Base-by-base conservation (phyloP, 2,113 vertebrate genomes). In the Rhegmatorhina hoffmannsi region DNA sequence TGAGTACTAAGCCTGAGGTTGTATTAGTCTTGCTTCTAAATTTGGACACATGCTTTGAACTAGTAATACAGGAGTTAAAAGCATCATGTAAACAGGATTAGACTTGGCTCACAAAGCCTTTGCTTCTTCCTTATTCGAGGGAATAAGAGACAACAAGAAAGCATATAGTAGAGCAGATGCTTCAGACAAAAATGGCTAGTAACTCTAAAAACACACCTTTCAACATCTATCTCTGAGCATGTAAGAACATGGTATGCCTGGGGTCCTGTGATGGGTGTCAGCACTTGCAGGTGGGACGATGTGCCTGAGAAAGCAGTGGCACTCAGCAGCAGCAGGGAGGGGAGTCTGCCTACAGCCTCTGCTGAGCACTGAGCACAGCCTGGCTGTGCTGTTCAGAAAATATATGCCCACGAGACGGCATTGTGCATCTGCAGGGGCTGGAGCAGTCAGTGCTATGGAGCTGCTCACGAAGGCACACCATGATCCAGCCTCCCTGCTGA, bases 11-110 rank as follows among this genome's bases (percentile, higher is more conserved):
- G 85, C 93, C 93, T 60, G 85, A 80, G 93, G 93, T 78, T 86
- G 85, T 90, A 59, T 88, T 88, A 90, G 49, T 55, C 76, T 86
- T 89, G 79, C 68, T 96, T 94, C 93, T 94, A 94, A 92, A 94
- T 95, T 81, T 96, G 93, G 82, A 94, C 80, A 31, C 26, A 2
- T 44, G 87, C 94, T 95, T 96, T 97, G 96, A 96, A 94, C 78
- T 90, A 90, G 76, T 84, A 90, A 90, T 58, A 90, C 15, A 23
- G 52, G 21, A 96, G 79, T 92, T 96, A 93, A 96, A 96, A 95
- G 79, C 68, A 64, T 85, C 56, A 43, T 81, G 75, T 92, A 93
- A 96, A 95, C 29, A 66, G 85, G 90, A 95, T 95, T 90, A 95
- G 79, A 90, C 94, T 90, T 94, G 90, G 95, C 85, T 90, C 8